Conservation (phyloP, 2,797 vertebrate genomes). For the Phoeniculus purpureus region DNA sequence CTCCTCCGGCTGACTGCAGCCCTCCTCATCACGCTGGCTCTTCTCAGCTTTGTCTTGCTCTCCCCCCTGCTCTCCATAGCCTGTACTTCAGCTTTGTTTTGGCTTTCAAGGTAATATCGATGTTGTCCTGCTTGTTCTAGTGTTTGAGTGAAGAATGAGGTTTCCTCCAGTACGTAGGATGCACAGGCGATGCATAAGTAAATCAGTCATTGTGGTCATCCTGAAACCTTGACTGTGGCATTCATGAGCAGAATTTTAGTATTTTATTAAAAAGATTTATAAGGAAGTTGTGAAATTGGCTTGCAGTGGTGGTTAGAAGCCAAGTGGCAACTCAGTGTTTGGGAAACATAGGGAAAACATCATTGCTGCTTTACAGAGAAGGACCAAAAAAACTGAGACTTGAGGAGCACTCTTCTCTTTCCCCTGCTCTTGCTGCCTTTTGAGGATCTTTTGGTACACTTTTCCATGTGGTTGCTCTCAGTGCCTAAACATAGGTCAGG, state of each 20-base stretch:
- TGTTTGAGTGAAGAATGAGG: not conserved
- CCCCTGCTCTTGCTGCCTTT: not conserved
- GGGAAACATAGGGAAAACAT: not conserved
- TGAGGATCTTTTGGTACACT: not conserved
- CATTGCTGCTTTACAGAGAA: not conserved
- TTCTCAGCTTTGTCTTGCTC: not conserved
- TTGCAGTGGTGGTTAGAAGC: not conserved
- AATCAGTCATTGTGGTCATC: not conserved
- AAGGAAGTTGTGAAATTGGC: not conserved
- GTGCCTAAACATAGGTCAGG: not conserved
- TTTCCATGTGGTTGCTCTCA: not conserved
- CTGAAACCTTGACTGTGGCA: not conserved
- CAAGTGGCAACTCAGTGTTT: not conserved
- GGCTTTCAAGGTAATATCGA: not conserved
- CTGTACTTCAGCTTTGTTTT: not conserved
- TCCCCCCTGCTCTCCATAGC: not conserved
- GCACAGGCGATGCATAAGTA: not conserved
- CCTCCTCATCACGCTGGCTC: not conserved
- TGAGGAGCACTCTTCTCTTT: not conserved
- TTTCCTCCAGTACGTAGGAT: not conserved
- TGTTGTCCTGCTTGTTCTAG: not conserved
- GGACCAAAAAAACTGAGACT: not conserved
- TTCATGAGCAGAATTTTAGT: not conserved
- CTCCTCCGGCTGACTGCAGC: constrained; percentile 19
- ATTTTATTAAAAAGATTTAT: not conserved